Conservation (phyloP, 2,888 invertebrate species). For the Cheilosia grossa region DNA sequence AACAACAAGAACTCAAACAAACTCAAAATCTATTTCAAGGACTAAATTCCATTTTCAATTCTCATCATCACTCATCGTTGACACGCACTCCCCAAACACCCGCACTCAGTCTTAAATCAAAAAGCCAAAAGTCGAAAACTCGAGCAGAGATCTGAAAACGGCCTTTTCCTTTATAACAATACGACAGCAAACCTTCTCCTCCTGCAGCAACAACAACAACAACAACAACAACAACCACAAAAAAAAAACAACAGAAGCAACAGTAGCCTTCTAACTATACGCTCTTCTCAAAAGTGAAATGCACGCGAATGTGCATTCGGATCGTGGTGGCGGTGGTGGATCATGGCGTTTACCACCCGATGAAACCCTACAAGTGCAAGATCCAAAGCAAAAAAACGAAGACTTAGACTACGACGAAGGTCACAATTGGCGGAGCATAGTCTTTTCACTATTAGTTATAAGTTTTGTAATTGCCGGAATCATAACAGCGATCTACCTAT, state of each 20-base stretch:
- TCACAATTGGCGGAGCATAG: conserved; percentile 94
- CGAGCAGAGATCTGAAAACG: conserved; percentile 3
- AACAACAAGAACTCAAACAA: conserved; percentile 28
- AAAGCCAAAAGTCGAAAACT: conserved; percentile 4
- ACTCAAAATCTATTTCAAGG: conserved; percentile 31
- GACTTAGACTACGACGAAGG: conserved; percentile 91
- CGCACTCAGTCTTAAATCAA: background rate
- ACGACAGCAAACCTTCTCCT: background rate
- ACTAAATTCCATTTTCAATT: conserved; percentile 40
- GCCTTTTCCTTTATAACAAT: background rate
- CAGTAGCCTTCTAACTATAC: conserved; percentile 36
- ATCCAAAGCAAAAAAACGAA: conserved; percentile 93
- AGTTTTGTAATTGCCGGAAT: conserved; percentile 94
- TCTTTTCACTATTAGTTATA: conserved; percentile 94
- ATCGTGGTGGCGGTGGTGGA: conserved; percentile 89
- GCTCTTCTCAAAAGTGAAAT: conserved; percentile 83
- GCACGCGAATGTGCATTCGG: conserved; percentile 95
- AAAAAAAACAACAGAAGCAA: conserved; percentile 17
- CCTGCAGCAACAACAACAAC: background rate
- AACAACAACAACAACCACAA: background rate
- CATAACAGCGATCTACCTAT: conserved; percentile 93
- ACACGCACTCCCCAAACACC: conserved; percentile 2
- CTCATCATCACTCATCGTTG: conserved; percentile 28
- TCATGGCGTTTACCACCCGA: conserved; percentile 96
- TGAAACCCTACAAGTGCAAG: conserved; percentile 95